Conservation (phyloP, 2,888 invertebrate species). For the Listrodromus nycthemerus region DNA sequence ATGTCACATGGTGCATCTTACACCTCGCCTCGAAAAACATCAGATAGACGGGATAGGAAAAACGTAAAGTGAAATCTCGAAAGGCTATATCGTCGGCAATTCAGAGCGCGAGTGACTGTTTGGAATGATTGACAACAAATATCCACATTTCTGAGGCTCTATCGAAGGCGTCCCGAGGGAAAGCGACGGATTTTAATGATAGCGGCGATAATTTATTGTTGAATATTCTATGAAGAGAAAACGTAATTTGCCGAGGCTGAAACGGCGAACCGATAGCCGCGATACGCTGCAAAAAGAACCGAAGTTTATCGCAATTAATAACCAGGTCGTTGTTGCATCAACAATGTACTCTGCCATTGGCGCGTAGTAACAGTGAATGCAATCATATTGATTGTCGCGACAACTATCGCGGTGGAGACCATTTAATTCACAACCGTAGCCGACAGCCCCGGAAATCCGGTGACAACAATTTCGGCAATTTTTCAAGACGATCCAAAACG, state of each 20-base stretch:
- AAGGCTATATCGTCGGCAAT: conserved; percentile 53
- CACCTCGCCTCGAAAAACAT: conserved; percentile 61
- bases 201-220: neutral
- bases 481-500: neutral
- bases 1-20: too few species aligned
- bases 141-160: neutral
- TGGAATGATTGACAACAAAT: neutral
- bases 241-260: neutral
- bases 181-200: conserved; percentile 15
- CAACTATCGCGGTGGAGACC: conserved; percentile 72
- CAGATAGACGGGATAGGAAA: conserved; percentile 78
- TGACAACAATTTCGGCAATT: conserved; percentile 12
- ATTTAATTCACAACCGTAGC: conserved; percentile 20
- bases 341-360: conserved; percentile 73
- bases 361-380: conserved; percentile 72
- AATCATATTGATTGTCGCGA: conserved; percentile 81
- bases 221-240: neutral
- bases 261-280: conserved; percentile 29
- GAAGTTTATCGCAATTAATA: conserved; percentile 67
- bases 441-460: neutral
- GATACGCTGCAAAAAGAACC: conserved; percentile 2
- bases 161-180: conserved; percentile 2
- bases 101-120: conserved; percentile 12
- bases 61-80: conserved; percentile 79
- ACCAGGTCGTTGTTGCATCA: conserved; percentile 78